Evolutionary conservation across 23 tunicate species (phyloP).

Genomic region (Pegea sp.): DNA sequence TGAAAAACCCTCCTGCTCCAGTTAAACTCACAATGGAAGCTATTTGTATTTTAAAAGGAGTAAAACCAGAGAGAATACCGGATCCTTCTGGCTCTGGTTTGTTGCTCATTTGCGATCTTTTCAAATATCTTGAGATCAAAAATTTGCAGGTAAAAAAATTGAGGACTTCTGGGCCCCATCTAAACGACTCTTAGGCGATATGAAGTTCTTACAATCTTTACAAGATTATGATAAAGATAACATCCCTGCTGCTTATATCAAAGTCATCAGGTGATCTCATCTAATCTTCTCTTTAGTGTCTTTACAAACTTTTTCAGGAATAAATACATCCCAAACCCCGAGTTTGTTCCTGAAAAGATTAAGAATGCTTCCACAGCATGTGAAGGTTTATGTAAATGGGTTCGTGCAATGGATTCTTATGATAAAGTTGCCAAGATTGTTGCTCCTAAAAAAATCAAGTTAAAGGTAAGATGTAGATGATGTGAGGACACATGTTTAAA

Average conservation of each 20-base stretch:
- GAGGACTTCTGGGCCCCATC: conserved; percentile 97
- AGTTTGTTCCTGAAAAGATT: conserved; percentile 84
- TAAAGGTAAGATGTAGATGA: conserved; percentile 43
- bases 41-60: conserved; percentile 73
- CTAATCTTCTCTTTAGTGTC: neutral
- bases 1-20: conserved; percentile 84
- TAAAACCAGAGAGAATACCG: conserved; percentile 77
- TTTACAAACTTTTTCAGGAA: conserved; percentile 7
- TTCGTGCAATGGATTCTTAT: conserved; percentile 90
- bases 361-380: conserved; percentile 88
- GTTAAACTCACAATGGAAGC: conserved; percentile 92
- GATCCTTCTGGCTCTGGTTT: conserved; percentile 96
- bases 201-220: conserved; percentile 75
- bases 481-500: no score
- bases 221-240: conserved; percentile 90
- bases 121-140: neutral
- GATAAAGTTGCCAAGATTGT: conserved; percentile 88
- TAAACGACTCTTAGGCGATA: conserved; percentile 88
- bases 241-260: conserved; percentile 70
- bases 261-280: conserved; percentile 33
- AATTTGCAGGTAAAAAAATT: conserved; percentile 54
- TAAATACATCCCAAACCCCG: conserved; percentile 89
- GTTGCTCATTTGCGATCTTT: neutral
- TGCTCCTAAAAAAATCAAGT: conserved; percentile 93
- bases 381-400: conserved; percentile 98